phyloP scores from a whole-genome alignment of 1,140 invertebrate genomes.

The Sweltsa coloradensis region DNA sequence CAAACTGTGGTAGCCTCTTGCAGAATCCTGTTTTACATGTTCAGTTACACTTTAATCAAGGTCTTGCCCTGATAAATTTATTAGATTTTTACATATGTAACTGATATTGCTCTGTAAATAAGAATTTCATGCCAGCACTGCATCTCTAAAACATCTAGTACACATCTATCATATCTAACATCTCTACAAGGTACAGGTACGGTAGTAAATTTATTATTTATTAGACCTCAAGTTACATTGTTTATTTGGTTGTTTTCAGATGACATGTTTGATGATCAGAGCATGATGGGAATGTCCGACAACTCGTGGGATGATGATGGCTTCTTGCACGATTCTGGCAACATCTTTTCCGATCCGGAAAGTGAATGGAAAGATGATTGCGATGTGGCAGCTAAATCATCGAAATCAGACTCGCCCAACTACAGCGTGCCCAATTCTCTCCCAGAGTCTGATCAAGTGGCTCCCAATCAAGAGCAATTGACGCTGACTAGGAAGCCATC shows the following conservation, averaged over 20 bases:
- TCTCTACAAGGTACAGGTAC: slow-evolving; percentile 11
- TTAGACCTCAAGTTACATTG: slow-evolving; percentile 1
- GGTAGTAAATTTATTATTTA: slow-evolving; percentile 1
- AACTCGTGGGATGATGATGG: slow-evolving; percentile 32
- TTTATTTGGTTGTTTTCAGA: slow-evolving; percentile 10
- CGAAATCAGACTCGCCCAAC: slow-evolving; percentile 9
- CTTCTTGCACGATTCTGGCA: slow-evolving; percentile 24
- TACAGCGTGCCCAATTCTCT: slow-evolving; percentile 22
- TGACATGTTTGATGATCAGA: slow-evolving; percentile 16
- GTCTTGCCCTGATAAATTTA: too few species aligned
- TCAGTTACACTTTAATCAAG: too few species aligned
- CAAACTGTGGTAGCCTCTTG: too few species aligned
- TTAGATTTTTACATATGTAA: too few species aligned
- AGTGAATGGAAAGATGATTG: slow-evolving; percentile 40
- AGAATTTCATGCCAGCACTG: too few species aligned
- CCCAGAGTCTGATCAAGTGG: slow-evolving; percentile 34
- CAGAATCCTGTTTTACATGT: too few species aligned
- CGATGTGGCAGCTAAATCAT: slow-evolving; percentile 22
- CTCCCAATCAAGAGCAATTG: too few species aligned
- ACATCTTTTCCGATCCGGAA: slow-evolving; percentile 43
- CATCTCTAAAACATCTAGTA: too few species aligned
- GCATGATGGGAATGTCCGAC: slow-evolving; percentile 28
- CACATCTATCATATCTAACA: slow-evolving; percentile 8
- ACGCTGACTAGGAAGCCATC: too few species aligned
- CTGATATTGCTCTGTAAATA: too few species aligned